Conservation (phyloP, 2,888 invertebrate species). For the Drosophila formosana region DNA sequence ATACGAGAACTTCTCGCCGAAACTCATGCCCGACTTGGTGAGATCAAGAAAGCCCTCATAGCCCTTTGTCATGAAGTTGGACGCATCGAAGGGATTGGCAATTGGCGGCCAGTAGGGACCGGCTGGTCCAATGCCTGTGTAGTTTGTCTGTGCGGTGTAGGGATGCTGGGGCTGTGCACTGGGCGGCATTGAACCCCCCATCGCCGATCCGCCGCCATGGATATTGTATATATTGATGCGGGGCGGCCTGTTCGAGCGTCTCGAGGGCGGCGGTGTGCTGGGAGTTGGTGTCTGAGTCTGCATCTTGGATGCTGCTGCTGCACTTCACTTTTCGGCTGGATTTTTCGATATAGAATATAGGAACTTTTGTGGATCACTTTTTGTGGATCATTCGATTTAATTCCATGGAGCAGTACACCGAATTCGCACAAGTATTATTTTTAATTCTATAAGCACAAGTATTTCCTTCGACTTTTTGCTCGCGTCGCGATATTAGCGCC, state of each 20-base stretch:
- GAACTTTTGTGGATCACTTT: conserved; percentile 1
- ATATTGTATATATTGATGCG: conserved; percentile 81
- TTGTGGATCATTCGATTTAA: neutral
- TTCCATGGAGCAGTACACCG: conserved; percentile 7
- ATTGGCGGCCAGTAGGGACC: conserved; percentile 84
- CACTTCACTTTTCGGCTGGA: neutral
- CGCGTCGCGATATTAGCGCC: conserved; percentile 41
- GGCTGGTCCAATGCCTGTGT: conserved; percentile 53
- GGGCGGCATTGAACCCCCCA: conserved; percentile 75
- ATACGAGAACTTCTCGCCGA: conserved; percentile 93
- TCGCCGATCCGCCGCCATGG: conserved; percentile 62
- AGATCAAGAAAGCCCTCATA: conserved; percentile 92
- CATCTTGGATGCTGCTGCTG: conserved; percentile 20
- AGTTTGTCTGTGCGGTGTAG: conserved; percentile 75
- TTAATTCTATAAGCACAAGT: conserved; percentile 28
- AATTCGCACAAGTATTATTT: conserved; percentile 18
- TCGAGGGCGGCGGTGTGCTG: conserved; percentile 65
- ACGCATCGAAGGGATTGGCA: conserved; percentile 87
- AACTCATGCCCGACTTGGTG: conserved; percentile 92
- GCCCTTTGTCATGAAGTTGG: conserved; percentile 92
- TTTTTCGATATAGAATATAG: neutral
- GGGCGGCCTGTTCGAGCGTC: conserved; percentile 81
- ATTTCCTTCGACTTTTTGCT: conserved; percentile 20
- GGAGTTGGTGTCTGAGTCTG: conserved; percentile 48
- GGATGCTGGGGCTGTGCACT: conserved; percentile 71